Percentiles rank a stretch among this genome's conserved stretches.
Conservation (phyloP, 2,888 invertebrate genomes). For the Spisula solida region DNA sequence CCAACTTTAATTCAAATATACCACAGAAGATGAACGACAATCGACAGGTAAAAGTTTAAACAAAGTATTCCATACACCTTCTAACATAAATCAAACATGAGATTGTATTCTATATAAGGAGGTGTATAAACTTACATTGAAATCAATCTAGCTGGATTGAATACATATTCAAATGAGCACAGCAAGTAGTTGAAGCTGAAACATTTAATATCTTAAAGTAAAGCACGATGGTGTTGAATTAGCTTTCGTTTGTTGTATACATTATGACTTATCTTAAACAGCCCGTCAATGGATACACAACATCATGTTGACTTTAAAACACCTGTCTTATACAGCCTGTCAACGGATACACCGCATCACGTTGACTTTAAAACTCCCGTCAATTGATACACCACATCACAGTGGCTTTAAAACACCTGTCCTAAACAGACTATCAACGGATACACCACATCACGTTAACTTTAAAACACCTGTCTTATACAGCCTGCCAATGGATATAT, state of each 20-base stretch:
- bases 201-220: background rate
- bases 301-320: background rate
- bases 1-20: background rate
- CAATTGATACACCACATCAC: background rate
- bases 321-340: background rate
- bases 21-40: background rate
- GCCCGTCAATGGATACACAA: background rate
- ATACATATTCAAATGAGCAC: background rate
- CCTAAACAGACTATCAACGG: background rate
- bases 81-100: background rate
- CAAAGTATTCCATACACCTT: background rate
- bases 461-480: background rate
- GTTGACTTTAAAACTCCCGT: background rate
- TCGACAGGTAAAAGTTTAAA: background rate
- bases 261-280: background rate
- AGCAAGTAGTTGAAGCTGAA: background rate
- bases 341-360: background rate
- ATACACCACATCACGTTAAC: background rate
- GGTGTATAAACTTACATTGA: background rate
- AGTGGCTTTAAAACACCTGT: background rate
- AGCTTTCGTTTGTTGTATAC: background rate
- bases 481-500: too few relatives aligned
- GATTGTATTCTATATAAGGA: background rate
- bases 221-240: background rate
- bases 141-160: background rate